These are phyloP conservation scores for Hemibagrus wyckioides DNA, from an alignment of 2,113 vertebrate genomes.

Conservation along the genomic window DNA sequence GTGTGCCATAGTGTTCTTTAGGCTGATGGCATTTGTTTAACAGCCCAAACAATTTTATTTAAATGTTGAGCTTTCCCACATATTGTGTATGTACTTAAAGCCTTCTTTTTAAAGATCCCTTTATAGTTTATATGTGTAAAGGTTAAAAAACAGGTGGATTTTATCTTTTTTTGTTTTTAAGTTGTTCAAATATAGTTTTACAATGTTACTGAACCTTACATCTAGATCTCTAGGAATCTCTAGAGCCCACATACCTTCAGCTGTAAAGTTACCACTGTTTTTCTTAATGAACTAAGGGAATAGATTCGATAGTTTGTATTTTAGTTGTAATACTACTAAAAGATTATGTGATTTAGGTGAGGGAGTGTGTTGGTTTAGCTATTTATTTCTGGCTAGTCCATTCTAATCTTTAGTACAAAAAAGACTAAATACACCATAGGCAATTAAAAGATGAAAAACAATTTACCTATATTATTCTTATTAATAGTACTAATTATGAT, in stretches of 20 bases:
- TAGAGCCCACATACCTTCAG: neutral
- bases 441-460: neutral
- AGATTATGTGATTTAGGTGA: neutral
- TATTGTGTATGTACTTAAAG: neutral
- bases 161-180: neutral
- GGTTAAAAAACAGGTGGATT: neutral
- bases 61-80: neutral
- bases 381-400: neutral
- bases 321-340: neutral
- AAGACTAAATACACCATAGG: neutral
- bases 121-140: neutral
- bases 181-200: neutral
- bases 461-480: neutral
- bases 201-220: neutral
- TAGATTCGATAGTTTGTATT: neutral
- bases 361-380: neutral
- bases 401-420: neutral
- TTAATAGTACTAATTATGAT: neutral
- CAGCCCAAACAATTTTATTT: neutral
- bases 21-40: neutral
- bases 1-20: neutral
- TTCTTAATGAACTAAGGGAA: neutral
- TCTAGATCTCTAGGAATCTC: neutral
- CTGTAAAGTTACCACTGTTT: neutral
- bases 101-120: neutral